Evolutionary conservation across 1,140 invertebrate genomes (phyloP), one percentile per base, ranked within the genome.

Genomic region (Drosophila bocki): DNA sequence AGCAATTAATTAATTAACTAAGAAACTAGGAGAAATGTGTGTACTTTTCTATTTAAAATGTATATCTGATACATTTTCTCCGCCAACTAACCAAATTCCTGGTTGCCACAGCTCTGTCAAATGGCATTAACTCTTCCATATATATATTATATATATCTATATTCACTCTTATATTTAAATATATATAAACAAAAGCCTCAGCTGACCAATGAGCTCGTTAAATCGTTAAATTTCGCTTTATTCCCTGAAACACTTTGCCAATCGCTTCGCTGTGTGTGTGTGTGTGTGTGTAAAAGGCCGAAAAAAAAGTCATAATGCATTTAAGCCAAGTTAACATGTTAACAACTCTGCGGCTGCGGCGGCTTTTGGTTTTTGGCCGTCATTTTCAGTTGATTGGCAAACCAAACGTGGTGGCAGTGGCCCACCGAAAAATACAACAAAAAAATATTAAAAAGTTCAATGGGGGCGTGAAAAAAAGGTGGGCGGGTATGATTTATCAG

Each of bases 401-500:
- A 78, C 64, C 58, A 45, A 78, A 62, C 48, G 64, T 61, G 74
- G 74, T 56, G 54, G 50, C 60, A 44, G 13, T 32, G 48, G 51
- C 15, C 65, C 61, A 68, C 35, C 37, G 37, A 26, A 17, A 42
- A 68, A 44, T 50, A 35, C 60, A 41, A 42, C 2, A 22, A 45
- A 47, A 29, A 26, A 61, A 42, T n/a, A 70, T 37, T 26, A 41
- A 67, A 68, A 47, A 50, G 9, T 71, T 39, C 53, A 35, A 26
- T 42, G 26, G 65, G 47, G 54, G 33, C 65, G 60, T 78, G 22
- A 75, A 70, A 75, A 70, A 26, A 26, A 6, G 56, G 48, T 47
- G 58, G 44, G 33, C 62, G 75, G 65, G 80, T 45, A 77, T 84
- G 77, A 84, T 80, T 84, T 77, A 77, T 74, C 72, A 72, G 48